These are phyloP conservation scores for Brachypalpus laphriformis DNA, from an alignment of 2,888 invertebrate genomes.

Conservation along the genomic window DNA sequence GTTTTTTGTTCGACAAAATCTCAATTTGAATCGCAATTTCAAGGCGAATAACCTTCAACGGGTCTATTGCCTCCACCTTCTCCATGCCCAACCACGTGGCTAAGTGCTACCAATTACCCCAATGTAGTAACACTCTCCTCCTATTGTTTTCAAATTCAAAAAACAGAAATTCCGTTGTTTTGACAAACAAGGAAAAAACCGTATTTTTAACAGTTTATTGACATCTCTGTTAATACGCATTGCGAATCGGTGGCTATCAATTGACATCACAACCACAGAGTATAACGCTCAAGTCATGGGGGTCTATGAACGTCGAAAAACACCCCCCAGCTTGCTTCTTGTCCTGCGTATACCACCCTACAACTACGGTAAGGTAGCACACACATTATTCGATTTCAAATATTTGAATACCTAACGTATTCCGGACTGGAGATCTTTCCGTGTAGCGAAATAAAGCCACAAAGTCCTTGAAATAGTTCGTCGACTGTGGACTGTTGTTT, in stretches of 20 bases:
- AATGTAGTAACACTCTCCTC: conserved; percentile 17
- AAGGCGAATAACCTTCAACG: conserved; percentile 48
- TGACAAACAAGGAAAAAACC: conserved; percentile 17
- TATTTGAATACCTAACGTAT: conserved; percentile 64
- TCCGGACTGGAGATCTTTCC: conserved; percentile 23
- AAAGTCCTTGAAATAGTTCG: conserved; percentile 69
- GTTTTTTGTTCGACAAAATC: background rate
- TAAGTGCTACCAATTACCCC: background rate
- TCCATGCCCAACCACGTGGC: background rate
- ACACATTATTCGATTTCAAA: conserved; percentile 24
- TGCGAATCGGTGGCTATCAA: background rate
- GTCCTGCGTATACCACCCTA: background rate
- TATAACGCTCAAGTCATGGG: background rate
- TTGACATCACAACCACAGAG: background rate
- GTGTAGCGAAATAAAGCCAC: conserved; percentile 8
- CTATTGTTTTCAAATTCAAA: conserved; percentile 30
- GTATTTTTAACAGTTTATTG: conserved; percentile 56
- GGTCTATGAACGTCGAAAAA: conserved; percentile 24
- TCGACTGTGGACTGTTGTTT: conserved; percentile 61
- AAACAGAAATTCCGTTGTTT: conserved; percentile 41
- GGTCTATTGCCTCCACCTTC: conserved; percentile 35
- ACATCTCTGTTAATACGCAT: conserved; percentile 38
- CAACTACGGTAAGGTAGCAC: background rate
- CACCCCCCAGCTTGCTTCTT: background rate
- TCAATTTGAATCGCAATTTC: conserved; percentile 7